phyloP scores from a whole-genome alignment of 2,797 vertebrate genomes.

The Phrynocephalus vlangalii region DNA sequence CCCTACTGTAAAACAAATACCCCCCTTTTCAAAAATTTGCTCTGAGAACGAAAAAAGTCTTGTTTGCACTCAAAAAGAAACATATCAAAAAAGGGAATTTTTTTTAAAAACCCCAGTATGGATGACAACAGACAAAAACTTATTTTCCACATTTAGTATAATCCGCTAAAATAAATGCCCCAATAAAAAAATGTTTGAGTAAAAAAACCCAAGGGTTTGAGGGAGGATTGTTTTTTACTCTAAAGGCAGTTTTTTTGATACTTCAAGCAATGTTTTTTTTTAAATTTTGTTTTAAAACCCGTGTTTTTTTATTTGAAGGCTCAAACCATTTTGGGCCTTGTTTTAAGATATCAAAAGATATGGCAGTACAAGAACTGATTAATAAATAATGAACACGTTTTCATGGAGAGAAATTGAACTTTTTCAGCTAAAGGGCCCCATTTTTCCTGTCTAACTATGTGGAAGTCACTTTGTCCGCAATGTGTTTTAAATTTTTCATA shows the following conservation, averaged over 20 bases:
- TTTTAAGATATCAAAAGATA: background rate
- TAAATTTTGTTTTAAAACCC: too few species aligned
- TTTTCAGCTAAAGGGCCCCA: background rate
- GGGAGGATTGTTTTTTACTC: background rate
- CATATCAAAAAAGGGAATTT: background rate
- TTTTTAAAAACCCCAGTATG: background rate
- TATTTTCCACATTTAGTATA: background rate
- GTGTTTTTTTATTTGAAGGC: background rate
- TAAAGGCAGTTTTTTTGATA: background rate
- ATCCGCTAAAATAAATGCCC: background rate
- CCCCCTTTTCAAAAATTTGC: background rate
- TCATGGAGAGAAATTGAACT: background rate
- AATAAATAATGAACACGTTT: too few species aligned
- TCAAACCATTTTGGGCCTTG: too few species aligned
- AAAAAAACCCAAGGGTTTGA: background rate
- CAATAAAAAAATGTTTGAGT: background rate
- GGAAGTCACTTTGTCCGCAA: background rate
- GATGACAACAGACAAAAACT: background rate
- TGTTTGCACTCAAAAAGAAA: slow-evolving; percentile 20
- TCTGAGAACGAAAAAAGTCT: background rate
- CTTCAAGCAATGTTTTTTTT: background rate
- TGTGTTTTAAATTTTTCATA: background rate
- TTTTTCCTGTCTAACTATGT: background rate
- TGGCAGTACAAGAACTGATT: background rate
- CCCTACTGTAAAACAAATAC: slow-evolving; percentile 22